phyloP scores from a whole-genome alignment of 2,113 vertebrate genomes.

The Thinocorus orbignyianus region DNA sequence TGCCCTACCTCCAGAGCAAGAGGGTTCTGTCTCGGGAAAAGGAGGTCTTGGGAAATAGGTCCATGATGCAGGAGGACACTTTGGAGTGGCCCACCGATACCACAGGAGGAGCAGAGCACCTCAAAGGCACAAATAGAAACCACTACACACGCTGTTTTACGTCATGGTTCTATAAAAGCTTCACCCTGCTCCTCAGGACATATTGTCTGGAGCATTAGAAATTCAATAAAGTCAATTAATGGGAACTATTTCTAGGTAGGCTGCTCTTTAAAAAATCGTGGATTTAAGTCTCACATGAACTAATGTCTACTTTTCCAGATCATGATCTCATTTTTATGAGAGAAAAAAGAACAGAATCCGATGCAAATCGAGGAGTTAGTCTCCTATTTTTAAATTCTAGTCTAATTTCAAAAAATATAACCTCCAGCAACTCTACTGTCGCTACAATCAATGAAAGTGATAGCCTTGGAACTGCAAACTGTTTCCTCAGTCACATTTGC shows the following conservation, averaged over 20 bases:
- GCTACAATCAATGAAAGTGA: conserved; percentile 2
- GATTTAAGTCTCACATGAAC: conserved; percentile 7
- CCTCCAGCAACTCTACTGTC: conserved; percentile 17
- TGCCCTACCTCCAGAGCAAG: neutral
- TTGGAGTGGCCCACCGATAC: neutral
- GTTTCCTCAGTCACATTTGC: neutral
- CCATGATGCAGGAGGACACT: neutral
- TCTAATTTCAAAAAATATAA: conserved; percentile 30
- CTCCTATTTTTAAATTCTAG: conserved; percentile 32
- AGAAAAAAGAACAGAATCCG: conserved; percentile 18
- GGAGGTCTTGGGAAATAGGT: neutral
- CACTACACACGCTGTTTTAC: neutral
- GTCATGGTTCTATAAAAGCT: conserved; percentile 16
- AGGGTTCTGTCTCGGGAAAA: neutral
- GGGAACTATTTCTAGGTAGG: conserved; percentile 33
- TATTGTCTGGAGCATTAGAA: conserved; percentile 24
- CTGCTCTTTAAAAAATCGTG: neutral
- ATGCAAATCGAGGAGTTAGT: neutral
- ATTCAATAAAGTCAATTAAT: conserved; percentile 48
- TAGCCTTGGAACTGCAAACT: neutral
- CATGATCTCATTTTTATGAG: neutral
- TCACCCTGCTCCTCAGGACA: neutral
- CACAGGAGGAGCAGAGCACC: neutral
- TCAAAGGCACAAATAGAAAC: neutral
- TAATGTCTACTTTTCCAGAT: neutral